Percentiles rank a stretch among this genome's conserved stretches.
phyloP scores from a whole-genome alignment of 2,113 vertebrate genomes.

The Centropus unirufus region DNA sequence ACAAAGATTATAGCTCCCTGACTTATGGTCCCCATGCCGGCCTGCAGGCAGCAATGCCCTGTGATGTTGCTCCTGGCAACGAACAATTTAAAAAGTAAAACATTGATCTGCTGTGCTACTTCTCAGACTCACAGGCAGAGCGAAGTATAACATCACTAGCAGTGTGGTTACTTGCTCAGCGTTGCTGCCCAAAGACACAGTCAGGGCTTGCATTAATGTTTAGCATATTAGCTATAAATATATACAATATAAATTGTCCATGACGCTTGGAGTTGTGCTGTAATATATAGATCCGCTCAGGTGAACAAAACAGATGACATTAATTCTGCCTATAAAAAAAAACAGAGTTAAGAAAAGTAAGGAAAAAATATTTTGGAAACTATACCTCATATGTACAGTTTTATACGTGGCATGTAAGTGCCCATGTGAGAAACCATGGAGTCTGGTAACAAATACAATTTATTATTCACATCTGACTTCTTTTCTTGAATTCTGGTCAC shows the following conservation, averaged over 20 bases:
- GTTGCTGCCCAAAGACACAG: neutral
- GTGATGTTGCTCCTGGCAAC: neutral
- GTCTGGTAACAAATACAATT: neutral
- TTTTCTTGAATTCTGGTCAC: constrained; percentile 25
- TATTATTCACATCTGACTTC: constrained; percentile 27
- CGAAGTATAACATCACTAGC: neutral
- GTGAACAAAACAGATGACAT: neutral
- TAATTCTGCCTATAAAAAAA: neutral
- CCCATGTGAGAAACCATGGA: neutral
- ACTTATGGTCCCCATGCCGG: neutral
- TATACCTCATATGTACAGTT: neutral
- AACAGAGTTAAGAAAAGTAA: neutral
- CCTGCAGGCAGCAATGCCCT: neutral
- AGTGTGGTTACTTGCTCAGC: neutral
- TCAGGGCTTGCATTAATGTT: neutral
- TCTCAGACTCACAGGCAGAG: neutral
- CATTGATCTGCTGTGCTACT: neutral
- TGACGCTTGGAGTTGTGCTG: neutral
- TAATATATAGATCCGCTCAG: neutral
- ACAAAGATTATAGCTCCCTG: neutral
- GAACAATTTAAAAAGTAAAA: neutral
- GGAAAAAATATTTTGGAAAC: neutral
- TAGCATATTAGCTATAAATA: neutral
- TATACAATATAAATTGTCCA: neutral
- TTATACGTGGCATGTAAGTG: neutral